Conservation (phyloP, 2,113 vertebrate species). For the Felis chaus region DNA sequence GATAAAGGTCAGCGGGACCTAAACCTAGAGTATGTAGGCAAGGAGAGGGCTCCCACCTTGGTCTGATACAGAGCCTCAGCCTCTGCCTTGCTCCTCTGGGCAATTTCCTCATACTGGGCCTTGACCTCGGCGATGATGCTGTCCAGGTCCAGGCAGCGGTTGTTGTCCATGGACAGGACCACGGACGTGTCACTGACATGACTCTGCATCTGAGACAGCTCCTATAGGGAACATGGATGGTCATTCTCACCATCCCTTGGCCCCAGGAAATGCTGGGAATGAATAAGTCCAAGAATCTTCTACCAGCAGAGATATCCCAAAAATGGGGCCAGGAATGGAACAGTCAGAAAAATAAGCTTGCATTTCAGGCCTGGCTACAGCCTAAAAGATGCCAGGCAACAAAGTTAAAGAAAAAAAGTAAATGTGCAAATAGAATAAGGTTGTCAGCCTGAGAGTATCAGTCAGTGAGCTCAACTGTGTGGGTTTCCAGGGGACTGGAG, state of each 20-base stretch:
- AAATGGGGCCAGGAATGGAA: background rate
- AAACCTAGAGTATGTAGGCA: background rate
- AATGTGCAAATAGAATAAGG: background rate
- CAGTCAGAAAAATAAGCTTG: conserved; percentile 10
- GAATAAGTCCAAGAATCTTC: background rate
- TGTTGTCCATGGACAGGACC: conserved; percentile 71
- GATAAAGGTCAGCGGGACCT: background rate
- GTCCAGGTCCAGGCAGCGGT: conserved; percentile 56
- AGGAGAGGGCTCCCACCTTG: conserved; percentile 82
- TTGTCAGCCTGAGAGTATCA: background rate
- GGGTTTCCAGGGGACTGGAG: background rate
- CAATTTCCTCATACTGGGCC: conserved; percentile 20
- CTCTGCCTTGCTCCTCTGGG: conserved; percentile 57
- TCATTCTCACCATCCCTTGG: background rate
- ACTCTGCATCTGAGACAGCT: conserved; percentile 88
- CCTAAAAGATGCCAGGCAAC: background rate
- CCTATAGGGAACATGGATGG: conserved; percentile 78
- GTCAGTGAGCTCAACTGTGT: background rate
- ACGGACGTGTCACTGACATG: conserved; percentile 89
- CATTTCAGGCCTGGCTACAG: background rate
- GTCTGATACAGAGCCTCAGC: conserved; percentile 89
- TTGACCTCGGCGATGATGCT: conserved; percentile 42
- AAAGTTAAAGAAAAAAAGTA: background rate
- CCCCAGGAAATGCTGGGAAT: background rate
- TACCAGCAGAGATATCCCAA: background rate